Evolutionary conservation across 2,113 vertebrate genomes (phyloP).

Genomic region (Oreotrochilus melanogaster): DNA sequence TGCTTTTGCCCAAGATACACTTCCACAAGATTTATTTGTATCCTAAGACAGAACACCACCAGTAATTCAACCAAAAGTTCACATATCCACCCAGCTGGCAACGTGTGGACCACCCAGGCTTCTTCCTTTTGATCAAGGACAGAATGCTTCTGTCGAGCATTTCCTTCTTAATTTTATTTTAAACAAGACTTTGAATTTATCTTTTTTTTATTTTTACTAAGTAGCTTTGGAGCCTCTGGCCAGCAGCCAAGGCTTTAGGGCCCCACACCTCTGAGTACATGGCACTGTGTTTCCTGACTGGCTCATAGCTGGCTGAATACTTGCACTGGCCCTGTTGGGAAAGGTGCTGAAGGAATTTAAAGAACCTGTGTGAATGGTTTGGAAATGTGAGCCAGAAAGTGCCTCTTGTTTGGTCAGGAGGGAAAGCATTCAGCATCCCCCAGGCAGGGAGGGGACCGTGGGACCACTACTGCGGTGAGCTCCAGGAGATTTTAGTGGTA

Average conservation of each 20-base stretch:
- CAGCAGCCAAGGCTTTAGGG: neutral
- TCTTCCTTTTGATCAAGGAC: slow-evolving; percentile 3
- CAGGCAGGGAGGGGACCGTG: neutral
- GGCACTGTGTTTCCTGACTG: neutral
- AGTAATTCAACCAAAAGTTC: slow-evolving; percentile 8
- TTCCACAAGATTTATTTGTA: neutral
- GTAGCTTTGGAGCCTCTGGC: neutral
- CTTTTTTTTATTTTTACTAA: neutral
- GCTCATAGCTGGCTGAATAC: neutral
- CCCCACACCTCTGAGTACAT: neutral
- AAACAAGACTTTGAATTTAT: neutral
- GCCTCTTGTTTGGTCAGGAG: neutral
- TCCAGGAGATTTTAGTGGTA: neutral
- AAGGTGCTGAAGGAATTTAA: neutral
- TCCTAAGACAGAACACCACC: neutral
- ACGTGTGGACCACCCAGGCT: slow-evolving; percentile 41
- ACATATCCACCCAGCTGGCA: slow-evolving; percentile 2
- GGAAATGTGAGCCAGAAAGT: neutral
- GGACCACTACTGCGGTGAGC: neutral
- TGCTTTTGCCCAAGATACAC: neutral
- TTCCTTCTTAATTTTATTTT: neutral
- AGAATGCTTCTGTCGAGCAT: neutral
- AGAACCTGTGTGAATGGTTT: neutral
- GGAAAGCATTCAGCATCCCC: neutral
- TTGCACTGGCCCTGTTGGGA: neutral